phyloP scores from a whole-genome alignment of 2,113 vertebrate species.

The Ondatra zibethicus region DNA sequence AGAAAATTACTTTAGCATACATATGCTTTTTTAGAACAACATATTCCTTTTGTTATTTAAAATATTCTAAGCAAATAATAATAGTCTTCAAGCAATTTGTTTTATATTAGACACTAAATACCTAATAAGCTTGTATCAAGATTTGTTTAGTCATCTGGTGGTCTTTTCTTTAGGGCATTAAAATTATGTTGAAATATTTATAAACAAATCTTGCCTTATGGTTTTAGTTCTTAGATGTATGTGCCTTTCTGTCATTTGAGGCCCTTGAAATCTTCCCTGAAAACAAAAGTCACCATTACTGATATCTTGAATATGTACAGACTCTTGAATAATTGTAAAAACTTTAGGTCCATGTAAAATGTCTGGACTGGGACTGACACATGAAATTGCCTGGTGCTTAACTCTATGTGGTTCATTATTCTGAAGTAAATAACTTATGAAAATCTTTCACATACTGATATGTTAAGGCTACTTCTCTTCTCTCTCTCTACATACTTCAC shows the following conservation, averaged over 20 bases:
- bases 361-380: neutral
- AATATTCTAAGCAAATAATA: neutral
- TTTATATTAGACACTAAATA: neutral
- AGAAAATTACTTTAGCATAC: neutral
- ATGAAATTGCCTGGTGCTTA: neutral
- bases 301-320: neutral
- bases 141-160: neutral
- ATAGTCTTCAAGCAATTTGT: fast-evolving
- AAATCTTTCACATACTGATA: neutral
- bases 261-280: neutral
- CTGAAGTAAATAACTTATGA: neutral
- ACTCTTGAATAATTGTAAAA: neutral
- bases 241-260: neutral
- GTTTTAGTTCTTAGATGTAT: neutral
- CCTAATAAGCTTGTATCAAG: neutral
- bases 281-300: neutral
- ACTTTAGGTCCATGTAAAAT: neutral
- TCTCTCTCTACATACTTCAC: neutral
- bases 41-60: neutral
- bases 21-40: neutral
- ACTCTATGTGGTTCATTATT: neutral
- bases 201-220: neutral
- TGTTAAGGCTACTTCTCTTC: neutral
- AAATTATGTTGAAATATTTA: neutral
- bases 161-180: neutral